Evolutionary conservation across 2,797 vertebrate genomes (phyloP), one percentile per base, ranked within the genome.

Genomic region (Chelon labrosus): DNA sequence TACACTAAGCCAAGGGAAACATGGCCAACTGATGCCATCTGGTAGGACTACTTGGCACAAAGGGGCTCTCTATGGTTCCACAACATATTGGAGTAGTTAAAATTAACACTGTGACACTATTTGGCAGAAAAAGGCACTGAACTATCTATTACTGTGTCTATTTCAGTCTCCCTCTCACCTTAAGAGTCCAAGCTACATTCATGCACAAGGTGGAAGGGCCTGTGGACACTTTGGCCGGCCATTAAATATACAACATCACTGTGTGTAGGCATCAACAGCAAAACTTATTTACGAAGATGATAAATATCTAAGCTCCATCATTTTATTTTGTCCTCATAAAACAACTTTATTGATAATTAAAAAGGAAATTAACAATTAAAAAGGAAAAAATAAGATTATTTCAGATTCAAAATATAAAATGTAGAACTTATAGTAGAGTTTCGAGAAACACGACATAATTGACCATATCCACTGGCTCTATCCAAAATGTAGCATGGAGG

Each of bases 71-170:
- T 85, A 79, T 89, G 90, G 88, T 89, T 93, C 88, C 87, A 83
- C 71, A 58, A 93, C 94, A 95, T 94, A 94, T 93, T 95, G 93
- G 89, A 92, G 93, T 91, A 92, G 93, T 94, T 95, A 94, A 95
- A 94, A 95, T 95, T 94, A 95, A 95, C 94, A 93, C 91, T 80
- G 89, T 93, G 93, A 94, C 93, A 94, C 93, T 79, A 87, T 94
- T 94, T 93, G 94, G 94, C 93, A 89, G 83, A 77, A 90, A 88
- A 75, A 84, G 75, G 82, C 81, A 76, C 52, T 54, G 80, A 90
- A 85, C 83, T 76, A 84, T 89, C 83, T 85, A 91, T 87, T 82
- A 88, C 76, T 74, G 79, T 61, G 64, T 88, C 91, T 92, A 91
- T 93, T 93, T 91, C 79, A 79, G 90, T 76, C 70, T 42, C 63